phyloP scores from a whole-genome alignment of 2,113 vertebrate species.

The Aldabrachelys gigantea region DNA sequence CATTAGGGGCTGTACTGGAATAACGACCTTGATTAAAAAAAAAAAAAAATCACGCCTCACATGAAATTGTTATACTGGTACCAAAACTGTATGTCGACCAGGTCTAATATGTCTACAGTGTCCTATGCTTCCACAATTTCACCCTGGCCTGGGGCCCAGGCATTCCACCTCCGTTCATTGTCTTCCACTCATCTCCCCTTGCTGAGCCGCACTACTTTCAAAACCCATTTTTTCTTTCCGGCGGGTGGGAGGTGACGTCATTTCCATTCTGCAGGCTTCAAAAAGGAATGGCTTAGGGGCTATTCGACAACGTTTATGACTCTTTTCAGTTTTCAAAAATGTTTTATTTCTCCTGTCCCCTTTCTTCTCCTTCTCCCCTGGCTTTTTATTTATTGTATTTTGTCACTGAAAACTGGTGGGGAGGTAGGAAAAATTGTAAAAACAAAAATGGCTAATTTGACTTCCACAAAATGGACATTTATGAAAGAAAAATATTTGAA shows the following conservation, averaged over 20 bases:
- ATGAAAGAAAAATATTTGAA: neutral
- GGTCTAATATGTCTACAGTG: accelerated
- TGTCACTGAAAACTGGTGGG: neutral
- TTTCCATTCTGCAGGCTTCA: neutral
- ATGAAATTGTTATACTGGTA: neutral
- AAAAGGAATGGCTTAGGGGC: neutral
- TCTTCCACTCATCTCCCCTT: accelerated
- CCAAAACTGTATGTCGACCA: neutral
- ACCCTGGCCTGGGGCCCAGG: neutral
- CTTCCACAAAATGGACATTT: neutral
- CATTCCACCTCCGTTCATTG: no score
- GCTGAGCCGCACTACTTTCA: neutral
- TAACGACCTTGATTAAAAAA: neutral
- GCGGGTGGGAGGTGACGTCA: neutral
- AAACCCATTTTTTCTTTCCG: accelerated
- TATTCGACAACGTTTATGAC: neutral
- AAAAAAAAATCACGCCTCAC: neutral
- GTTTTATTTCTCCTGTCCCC: neutral
- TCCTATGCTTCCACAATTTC: neutral
- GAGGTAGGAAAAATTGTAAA: neutral
- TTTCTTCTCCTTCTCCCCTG: neutral
- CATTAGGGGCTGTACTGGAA: neutral
- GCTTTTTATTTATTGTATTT: neutral
- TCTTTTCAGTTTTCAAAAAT: neutral
- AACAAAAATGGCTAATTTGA: neutral